Evolutionary conservation across 2,888 invertebrate genomes (phyloP), one percentile per base, ranked within the genome.

Genomic region (Rotaria macrura): DNA sequence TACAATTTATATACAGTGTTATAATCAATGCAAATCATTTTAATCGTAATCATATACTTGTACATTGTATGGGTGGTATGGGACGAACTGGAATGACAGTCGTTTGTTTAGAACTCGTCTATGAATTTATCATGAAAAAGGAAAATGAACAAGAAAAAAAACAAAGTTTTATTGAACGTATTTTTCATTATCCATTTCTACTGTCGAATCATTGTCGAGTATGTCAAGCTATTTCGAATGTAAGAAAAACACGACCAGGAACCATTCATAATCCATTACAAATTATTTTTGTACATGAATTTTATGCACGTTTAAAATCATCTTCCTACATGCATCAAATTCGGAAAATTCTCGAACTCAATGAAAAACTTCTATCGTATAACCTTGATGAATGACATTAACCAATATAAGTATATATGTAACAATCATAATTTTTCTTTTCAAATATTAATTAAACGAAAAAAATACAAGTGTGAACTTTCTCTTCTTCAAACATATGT

Each of bases 191-290:
- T 65, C 65, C 65, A 65, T 65, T 65, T 12, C 12, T 65, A 65
- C 34, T 65, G 17, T 1, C 17, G 38, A 65, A 65, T 34, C 20
- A 65, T 65, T 65, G 65, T 34, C 65, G 65, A 29, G 65, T 65
- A 65, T 65, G 65, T 34, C 65, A 34, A 38, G 29, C 65, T 14
- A 65, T 65, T 65, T 34, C 34, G 7, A 65, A 34, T 65, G 65
- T 65, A 29, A 29, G 65, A 65, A 29, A 65, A 65, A 34, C 65
- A 65, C 29, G 65, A 34, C 29, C 20, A 14, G 65, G 65, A 7
- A 65, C 65, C 34, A 65, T 65, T 34, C 65, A 65, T 65, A 65
- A 65, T 65, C 65, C 65, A 65, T 65, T 65, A 65, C 65, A 65
- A 34, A 65, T 65, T 5, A 29, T 65, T 3, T 65, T 65, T 34